Percentiles rank a stretch among this genome's conserved stretches.
Evolutionary conservation across 2,888 invertebrate genomes (phyloP).

Genomic region (Cinara cedri): DNA sequence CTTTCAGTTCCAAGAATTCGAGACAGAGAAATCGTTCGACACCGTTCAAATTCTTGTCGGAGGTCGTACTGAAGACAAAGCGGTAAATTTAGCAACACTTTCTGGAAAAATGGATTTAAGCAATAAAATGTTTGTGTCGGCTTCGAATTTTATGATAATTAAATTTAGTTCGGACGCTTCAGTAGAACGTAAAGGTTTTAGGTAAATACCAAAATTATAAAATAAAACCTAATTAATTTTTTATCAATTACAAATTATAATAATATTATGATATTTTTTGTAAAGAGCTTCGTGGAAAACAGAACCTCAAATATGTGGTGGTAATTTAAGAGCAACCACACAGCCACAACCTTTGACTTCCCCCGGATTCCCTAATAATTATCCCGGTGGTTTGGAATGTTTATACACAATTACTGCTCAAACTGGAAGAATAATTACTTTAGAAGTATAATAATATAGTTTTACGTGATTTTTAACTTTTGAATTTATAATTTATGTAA

Average conservation of each 20-base stretch:
- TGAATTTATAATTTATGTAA: not conserved
- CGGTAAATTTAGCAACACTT: constrained; percentile 86
- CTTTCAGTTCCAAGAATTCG: constrained; percentile 89
- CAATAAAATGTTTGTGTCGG: constrained; percentile 85
- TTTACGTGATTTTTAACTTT: not conserved
- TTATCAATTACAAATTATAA: not conserved
- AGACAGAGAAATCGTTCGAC: constrained; percentile 96
- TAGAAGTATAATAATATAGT: constrained; percentile 70
- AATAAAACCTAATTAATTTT: not conserved
- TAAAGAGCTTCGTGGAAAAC: constrained; percentile 88
- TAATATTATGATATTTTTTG: constrained; percentile 11
- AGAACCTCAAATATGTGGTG: constrained; percentile 91
- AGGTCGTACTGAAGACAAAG: constrained; percentile 91
- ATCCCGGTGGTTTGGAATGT: constrained; percentile 96
- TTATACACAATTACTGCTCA: constrained; percentile 90
- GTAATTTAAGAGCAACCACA: constrained; percentile 81
- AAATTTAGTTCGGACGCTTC: constrained; percentile 95
- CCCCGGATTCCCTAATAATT: constrained; percentile 89
- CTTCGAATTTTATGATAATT: constrained; percentile 97
- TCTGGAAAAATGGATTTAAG: constrained; percentile 90
- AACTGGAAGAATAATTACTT: constrained; percentile 86
- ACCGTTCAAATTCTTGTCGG: constrained; percentile 95
- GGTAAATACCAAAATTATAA: constrained; percentile 62
- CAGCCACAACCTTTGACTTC: constrained; percentile 89
- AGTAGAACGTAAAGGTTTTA: constrained; percentile 91